Conservation (phyloP, 2,888 invertebrate species). For the Athalia cordata region DNA sequence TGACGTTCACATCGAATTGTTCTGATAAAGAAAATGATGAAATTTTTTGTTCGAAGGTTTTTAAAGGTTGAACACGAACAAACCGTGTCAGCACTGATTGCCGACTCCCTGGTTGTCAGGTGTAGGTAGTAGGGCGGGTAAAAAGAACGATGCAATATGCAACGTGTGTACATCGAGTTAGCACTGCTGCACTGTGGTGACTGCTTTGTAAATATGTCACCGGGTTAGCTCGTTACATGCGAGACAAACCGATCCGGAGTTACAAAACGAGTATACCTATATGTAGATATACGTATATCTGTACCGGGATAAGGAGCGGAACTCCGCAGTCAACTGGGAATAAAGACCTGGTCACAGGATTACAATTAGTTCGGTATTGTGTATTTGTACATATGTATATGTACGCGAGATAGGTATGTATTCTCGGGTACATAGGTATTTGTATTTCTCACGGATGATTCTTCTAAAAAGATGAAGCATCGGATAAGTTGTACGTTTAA, state of each 20-base stretch:
- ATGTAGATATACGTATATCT: not conserved
- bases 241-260: not conserved
- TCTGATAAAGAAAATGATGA: not conserved
- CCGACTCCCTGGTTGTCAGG: constrained; percentile 37
- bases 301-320: no score
- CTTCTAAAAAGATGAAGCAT: no score
- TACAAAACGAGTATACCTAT: not conserved
- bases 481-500: no score
- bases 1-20: no score
- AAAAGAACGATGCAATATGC: not conserved
- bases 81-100: constrained; percentile 40
- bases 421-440: no score
- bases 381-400: no score
- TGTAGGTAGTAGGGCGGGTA: constrained; percentile 17
- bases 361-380: no score
- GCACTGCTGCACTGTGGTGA: constrained; percentile 30
- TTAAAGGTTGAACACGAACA: constrained; percentile 19
- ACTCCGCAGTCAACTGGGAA: no score
- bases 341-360: no score
- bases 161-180: constrained; percentile 30
- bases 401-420: no score
- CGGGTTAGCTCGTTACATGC: constrained; percentile 41
- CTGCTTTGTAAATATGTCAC: constrained; percentile 46
- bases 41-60: constrained; percentile 22
- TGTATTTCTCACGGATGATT: no score